Conservation (phyloP, 92 coral and sea anemone species). For the Zoanthus sansibaricus region DNA sequence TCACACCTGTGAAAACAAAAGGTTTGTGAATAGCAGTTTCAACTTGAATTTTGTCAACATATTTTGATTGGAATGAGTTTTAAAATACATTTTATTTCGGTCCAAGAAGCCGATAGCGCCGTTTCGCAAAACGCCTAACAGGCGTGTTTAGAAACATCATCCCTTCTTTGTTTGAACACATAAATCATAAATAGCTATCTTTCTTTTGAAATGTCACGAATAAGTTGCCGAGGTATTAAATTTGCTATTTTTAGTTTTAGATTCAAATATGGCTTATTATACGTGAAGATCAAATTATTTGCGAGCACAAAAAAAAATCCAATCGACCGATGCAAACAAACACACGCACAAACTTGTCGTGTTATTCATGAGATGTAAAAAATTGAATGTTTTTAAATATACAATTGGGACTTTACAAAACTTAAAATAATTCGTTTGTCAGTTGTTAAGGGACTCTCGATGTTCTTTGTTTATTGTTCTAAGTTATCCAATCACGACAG, state of each 20-base stretch:
- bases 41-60: not conserved
- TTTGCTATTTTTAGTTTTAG: too few relatives aligned
- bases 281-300: not conserved
- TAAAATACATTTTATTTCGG: not conserved
- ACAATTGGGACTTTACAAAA: slow-evolving; percentile 23
- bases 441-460: slow-evolving; percentile 16
- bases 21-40: slow-evolving; percentile 9
- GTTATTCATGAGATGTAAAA: slow-evolving; percentile 7
- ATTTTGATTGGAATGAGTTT: not conserved
- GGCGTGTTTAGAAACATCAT: not conserved
- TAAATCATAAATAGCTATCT: not conserved
- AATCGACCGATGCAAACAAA: not conserved
- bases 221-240: not conserved
- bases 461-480: slow-evolving; percentile 36
- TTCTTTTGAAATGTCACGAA: slow-evolving; percentile 28
- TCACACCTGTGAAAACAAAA: slow-evolving; percentile 9
- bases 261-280: not conserved
- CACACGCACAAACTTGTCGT: not conserved
- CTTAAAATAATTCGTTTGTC: slow-evolving; percentile 30
- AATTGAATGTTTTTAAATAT: slow-evolving; percentile 36
- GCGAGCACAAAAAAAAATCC: not conserved
- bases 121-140: not conserved
- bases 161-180: not conserved
- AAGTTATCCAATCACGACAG: slow-evolving; percentile 22
- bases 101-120: not conserved